Percentiles rank a stretch among this genome's conserved stretches.
These are phyloP conservation scores for Nycticebus coucang DNA, from an alignment of 2,113 vertebrate genomes.

Conservation along the genomic window DNA sequence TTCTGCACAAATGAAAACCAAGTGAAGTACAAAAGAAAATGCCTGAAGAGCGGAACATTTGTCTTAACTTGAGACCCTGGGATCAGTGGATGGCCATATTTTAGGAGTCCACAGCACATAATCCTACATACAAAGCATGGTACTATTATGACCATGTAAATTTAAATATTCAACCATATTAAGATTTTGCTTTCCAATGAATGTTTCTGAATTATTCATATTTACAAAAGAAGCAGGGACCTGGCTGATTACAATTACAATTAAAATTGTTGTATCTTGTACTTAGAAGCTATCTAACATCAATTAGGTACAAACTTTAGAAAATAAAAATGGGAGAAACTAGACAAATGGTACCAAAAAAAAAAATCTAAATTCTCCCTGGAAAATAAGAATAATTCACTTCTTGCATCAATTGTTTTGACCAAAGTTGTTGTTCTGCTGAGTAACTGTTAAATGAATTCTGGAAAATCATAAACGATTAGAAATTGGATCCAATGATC, in stretches of 20 bases:
- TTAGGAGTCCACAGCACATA: not conserved
- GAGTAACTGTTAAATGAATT: slow-evolving; percentile 8
- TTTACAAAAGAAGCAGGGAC: not conserved
- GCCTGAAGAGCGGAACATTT: not conserved
- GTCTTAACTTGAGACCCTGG: not conserved
- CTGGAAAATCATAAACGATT: not conserved
- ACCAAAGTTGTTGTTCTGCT: not conserved
- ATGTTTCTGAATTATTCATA: slow-evolving; percentile 38
- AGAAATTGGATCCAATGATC: slow-evolving; percentile 26
- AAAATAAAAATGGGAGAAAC: not conserved
- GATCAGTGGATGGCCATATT: not conserved
- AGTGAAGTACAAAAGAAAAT: not conserved
- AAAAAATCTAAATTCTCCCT: slow-evolving; percentile 5
- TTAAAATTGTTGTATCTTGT: not conserved
- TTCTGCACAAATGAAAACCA: not conserved
- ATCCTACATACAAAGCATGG: not conserved
- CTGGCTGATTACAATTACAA: not conserved
- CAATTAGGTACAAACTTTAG: not conserved
- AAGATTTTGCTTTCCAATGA: slow-evolving; percentile 41
- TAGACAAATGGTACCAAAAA: not conserved
- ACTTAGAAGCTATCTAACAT: not conserved
- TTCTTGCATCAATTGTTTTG: not conserved
- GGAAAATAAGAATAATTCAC: not conserved
- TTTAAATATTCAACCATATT: slow-evolving; percentile 10
- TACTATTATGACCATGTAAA: not conserved